phyloP scores from a whole-genome alignment of 2,797 vertebrate species.

The Sparus aurata region DNA sequence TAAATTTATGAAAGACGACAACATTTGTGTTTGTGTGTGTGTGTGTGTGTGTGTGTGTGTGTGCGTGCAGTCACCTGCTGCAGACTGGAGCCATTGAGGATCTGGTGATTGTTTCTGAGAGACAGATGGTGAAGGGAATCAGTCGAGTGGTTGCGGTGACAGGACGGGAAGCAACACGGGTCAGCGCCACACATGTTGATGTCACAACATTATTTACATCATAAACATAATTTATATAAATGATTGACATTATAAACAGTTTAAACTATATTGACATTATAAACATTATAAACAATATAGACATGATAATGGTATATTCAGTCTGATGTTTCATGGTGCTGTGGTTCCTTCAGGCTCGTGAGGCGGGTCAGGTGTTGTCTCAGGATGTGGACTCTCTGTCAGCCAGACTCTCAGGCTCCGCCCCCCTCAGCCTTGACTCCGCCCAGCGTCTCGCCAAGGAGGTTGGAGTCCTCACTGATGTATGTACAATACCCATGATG shows the following conservation, averaged over 20 bases:
- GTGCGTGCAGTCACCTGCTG: conserved; percentile 88
- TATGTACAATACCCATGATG: conserved; percentile 76
- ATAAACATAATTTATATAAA: too few species aligned
- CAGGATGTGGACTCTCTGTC: conserved; percentile 88
- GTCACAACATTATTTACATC: background rate
- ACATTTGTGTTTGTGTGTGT: too few species aligned
- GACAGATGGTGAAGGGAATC: conserved; percentile 89
- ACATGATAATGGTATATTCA: too few species aligned
- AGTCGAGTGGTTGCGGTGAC: conserved; percentile 92
- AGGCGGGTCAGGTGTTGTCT: conserved; percentile 84
- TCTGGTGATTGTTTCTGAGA: conserved; percentile 88
- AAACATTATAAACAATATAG: too few species aligned
- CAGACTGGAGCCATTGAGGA: conserved; percentile 89
- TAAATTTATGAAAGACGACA: too few species aligned
- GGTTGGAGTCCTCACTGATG: conserved; percentile 88
- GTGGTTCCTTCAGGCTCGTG: conserved; percentile 83
- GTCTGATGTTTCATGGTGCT: background rate
- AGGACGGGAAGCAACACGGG: conserved; percentile 83
- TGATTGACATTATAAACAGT: too few species aligned
- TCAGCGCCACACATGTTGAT: conserved; percentile 16
- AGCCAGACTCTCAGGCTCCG: conserved; percentile 78
- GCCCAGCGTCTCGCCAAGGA: conserved; percentile 88
- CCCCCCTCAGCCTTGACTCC: conserved; percentile 64
- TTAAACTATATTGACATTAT: too few species aligned
- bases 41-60: background rate